These are phyloP conservation scores for Microctenopoma steveboyesi DNA, from an alignment of 2,797 vertebrate species.

Conservation along the genomic window DNA sequence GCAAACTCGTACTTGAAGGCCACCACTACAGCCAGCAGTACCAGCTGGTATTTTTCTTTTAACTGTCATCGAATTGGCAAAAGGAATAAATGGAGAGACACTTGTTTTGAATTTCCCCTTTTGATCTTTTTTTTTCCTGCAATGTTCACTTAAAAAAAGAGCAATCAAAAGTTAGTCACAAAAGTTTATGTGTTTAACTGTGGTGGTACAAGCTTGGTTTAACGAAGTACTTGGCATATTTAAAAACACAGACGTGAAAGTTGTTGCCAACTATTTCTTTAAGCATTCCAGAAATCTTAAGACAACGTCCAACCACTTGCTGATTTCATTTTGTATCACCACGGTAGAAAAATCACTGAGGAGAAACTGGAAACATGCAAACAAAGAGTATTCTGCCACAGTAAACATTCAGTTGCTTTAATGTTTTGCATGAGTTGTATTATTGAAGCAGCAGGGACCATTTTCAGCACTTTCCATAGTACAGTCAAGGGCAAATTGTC, in stretches of 20 bases:
- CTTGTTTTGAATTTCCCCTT: constrained; percentile 6
- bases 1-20: constrained; percentile 29
- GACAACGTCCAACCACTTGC: neutral
- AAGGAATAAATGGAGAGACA: constrained; percentile 14
- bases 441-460: constrained; percentile 10
- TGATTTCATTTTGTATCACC: constrained; percentile 14
- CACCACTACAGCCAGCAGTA: constrained; percentile 23
- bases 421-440: constrained; percentile 42
- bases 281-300: neutral
- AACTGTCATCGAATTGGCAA: constrained; percentile 29
- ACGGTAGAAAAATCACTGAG: neutral
- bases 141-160: neutral
- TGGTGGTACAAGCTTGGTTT: neutral
- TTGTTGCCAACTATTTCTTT: constrained; percentile 2
- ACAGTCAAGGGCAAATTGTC: constrained; percentile 36
- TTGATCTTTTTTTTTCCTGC: constrained; percentile 17
- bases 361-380: constrained; percentile 10
- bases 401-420: constrained; percentile 18
- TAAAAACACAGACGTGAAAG: neutral
- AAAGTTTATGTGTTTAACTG: neutral
- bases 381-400: constrained; percentile 24
- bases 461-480: constrained; percentile 15
- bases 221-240: neutral
- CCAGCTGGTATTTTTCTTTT: constrained; percentile 36
- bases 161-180: neutral